Evolutionary conservation across 2,113 vertebrate genomes (phyloP), one percentile per base, ranked within the genome.

Genomic region (Hydrolagus affinis): DNA sequence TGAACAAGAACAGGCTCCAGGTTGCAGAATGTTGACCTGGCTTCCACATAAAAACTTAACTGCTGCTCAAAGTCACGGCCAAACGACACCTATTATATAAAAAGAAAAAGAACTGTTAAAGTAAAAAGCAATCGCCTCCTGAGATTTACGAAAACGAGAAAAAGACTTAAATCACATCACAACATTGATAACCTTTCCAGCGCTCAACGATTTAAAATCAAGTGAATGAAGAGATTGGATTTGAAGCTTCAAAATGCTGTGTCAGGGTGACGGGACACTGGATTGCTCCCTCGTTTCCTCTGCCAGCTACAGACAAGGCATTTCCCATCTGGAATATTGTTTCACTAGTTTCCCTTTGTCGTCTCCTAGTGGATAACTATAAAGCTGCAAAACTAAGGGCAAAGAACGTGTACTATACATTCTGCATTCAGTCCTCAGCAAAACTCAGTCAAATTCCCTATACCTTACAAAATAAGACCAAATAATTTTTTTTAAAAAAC

Each of bases 1-100:
- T 98, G 97, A 85, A 98, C 92, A 78, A 99, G 92, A 59, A 99
- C 96, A 0, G 97, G 93, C 88, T 99, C 97, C 93, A 99, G 90
- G 88, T 98, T 99, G 87, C 96, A 98, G 89, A 99, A 99, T 85
- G 96, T 95, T 1, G 97, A 95, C 87, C 98, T 89, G 77, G 97
- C 95, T 90, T 99, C 98, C 1, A 99, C 98, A 8, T 97, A 99
- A 89, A 99, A 99, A 88, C 96, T 99, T 88, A 99, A 88, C 92
- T 99, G 98, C 4, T 99, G 98, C 87, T 99, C 98, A 86, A 99
- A 99, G 91, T 99, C 97, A 28, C 97, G 96, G 23, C 97, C 96
- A 87, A 99, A 99, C 0, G 96, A 99, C 76, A 99, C 97, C 98
- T 99, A 30, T 0, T 17, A 66, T 25, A 66, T 85, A 86, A 64